These are phyloP conservation scores for Halcyon senegalensis DNA, from an alignment of 2,113 vertebrate species.

Conservation along the genomic window DNA sequence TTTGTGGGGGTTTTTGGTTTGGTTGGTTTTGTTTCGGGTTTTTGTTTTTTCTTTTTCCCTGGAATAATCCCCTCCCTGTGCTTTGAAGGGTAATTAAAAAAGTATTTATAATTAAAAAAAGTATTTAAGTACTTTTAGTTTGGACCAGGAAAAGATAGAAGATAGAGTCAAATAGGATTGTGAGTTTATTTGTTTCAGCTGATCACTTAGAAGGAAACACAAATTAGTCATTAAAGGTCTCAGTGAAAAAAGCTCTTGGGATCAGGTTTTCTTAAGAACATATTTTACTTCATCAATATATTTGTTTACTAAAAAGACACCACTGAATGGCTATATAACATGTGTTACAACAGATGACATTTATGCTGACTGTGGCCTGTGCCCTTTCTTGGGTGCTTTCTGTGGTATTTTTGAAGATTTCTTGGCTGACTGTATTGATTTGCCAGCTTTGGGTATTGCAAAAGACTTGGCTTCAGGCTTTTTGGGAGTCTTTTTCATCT, in stretches of 20 bases:
- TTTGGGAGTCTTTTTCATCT: conserved; percentile 51
- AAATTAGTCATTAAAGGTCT: background rate
- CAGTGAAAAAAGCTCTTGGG: background rate
- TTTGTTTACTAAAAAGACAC: background rate
- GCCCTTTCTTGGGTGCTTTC: background rate
- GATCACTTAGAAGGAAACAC: background rate
- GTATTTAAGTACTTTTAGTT: background rate
- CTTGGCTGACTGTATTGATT: conserved; percentile 24
- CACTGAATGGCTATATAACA: background rate
- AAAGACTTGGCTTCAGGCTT: conserved; percentile 65
- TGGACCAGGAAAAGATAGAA: background rate
- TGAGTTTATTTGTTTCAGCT: background rate
- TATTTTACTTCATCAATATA: background rate
- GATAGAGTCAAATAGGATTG: background rate
- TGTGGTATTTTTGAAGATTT: conserved; percentile 21
- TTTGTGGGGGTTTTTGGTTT: no score
- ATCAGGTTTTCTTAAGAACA: background rate
- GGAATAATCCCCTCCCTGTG: background rate
- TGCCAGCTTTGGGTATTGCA: conserved; percentile 23
- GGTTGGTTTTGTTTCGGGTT: no score
- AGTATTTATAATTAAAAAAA: no score
- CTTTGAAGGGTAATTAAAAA: no score
- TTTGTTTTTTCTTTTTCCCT: background rate
- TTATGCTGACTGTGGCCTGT: background rate
- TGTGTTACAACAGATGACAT: background rate